phyloP scores from a whole-genome alignment of 2,113 vertebrate genomes.

The Helogale parvula region DNA sequence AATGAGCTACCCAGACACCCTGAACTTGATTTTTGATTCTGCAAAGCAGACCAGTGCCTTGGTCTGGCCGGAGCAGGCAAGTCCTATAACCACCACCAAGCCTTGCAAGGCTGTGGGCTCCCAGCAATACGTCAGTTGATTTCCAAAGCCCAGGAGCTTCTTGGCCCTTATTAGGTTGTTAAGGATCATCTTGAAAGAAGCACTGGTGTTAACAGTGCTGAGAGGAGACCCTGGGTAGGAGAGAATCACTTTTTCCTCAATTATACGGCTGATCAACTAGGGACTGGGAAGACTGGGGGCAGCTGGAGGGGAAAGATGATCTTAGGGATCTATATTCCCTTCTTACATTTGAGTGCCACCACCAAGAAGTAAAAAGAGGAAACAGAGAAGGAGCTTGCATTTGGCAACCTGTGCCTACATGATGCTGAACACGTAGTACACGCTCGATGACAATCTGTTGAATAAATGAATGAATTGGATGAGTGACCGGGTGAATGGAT shows the following conservation, averaged over 20 bases:
- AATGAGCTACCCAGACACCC: no score
- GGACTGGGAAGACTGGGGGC: background rate
- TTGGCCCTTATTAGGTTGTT: slow-evolving; percentile 67
- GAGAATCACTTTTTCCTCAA: background rate
- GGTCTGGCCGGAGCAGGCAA: slow-evolving; percentile 59
- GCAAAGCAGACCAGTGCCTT: background rate
- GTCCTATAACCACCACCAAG: slow-evolving; percentile 50
- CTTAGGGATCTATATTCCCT: background rate
- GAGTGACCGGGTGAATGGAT: background rate
- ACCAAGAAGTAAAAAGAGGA: background rate
- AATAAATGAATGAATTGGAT: background rate
- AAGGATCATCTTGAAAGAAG: slow-evolving; percentile 31
- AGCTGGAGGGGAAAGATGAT: slow-evolving; percentile 17
- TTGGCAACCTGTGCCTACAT: background rate
- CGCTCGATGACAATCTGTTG: background rate
- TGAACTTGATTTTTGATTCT: slow-evolving; percentile 29
- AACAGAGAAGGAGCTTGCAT: background rate
- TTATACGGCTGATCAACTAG: background rate
- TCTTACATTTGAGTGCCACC: background rate
- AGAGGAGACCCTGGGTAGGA: slow-evolving; percentile 19
- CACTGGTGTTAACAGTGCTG: background rate
- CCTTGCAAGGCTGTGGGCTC: background rate
- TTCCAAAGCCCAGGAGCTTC: slow-evolving; percentile 45
- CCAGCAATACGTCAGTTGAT: background rate
- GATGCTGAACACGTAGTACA: background rate